Conservation (phyloP, 2,888 invertebrate species). For the Matsumyia berberina region DNA sequence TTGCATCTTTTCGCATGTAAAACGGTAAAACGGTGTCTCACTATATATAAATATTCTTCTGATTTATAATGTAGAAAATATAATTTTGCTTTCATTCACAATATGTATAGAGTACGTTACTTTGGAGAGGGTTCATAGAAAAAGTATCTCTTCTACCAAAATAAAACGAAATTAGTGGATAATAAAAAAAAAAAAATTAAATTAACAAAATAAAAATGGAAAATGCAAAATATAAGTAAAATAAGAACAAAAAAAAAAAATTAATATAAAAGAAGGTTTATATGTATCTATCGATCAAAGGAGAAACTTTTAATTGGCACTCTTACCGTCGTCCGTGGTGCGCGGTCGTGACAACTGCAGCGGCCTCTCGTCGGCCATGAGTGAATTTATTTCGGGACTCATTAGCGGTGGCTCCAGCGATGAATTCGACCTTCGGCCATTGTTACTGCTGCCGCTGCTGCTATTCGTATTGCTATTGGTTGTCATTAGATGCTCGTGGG, state of each 20-base stretch:
- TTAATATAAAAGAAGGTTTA: constrained; percentile 39
- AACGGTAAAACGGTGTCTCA: constrained; percentile 11
- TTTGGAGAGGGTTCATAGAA: constrained; percentile 50
- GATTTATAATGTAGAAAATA: constrained; percentile 48
- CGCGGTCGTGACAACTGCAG: constrained; percentile 79
- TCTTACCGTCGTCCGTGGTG: constrained; percentile 74
- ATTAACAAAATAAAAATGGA: constrained; percentile 55
- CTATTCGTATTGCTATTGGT: constrained; percentile 65
- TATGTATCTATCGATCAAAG: constrained; percentile 49
- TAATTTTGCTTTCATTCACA: constrained; percentile 74
- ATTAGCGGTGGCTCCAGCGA: constrained; percentile 85
- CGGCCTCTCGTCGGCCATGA: constrained; percentile 85
- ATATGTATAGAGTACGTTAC: constrained; percentile 70
- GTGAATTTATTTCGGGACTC: constrained; percentile 89
- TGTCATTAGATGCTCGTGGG: constrained; percentile 77
- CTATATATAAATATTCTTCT: constrained; percentile 25
- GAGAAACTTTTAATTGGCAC: constrained; percentile 61
- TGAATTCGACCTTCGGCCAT: constrained; percentile 80
- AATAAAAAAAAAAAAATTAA: constrained; percentile 34
- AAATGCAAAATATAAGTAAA: constrained; percentile 72
- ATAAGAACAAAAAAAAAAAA: constrained; percentile 54
- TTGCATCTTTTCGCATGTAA: constrained; percentile 12
- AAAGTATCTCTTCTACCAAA: constrained; percentile 58
- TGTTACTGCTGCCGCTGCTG: constrained; percentile 80
- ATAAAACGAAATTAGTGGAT: constrained; percentile 52